Percentiles rank a stretch among this genome's conserved stretches.
These are phyloP conservation scores for Pristionchus mayeri DNA, from an alignment of 2,888 invertebrate genomes.

Conservation along the genomic window DNA sequence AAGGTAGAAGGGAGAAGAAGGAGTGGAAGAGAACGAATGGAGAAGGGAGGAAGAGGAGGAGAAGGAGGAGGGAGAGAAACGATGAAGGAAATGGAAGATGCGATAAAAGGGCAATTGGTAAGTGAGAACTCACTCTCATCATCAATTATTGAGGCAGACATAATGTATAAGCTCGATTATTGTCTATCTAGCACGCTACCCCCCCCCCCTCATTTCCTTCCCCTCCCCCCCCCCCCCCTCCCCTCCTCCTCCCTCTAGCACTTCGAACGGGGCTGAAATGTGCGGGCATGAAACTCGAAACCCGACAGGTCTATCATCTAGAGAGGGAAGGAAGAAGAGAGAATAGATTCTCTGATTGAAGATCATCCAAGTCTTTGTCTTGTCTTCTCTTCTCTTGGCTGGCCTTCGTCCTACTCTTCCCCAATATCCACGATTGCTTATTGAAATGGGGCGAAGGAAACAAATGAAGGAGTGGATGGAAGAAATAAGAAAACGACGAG, in stretches of 20 bases:
- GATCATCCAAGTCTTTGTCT: neutral
- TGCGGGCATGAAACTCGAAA: conserved; percentile 30
- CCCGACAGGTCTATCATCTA: conserved; percentile 26
- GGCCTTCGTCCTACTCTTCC: neutral
- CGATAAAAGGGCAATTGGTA: conserved; percentile 24
- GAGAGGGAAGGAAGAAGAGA: conserved; percentile 5
- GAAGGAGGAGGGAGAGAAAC: neutral
- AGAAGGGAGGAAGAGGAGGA: conserved; percentile 10
- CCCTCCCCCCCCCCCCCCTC: neutral
- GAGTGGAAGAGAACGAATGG: neutral
- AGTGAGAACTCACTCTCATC: conserved; percentile 3
- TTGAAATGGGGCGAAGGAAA: conserved; percentile 23
- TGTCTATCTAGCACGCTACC: neutral
- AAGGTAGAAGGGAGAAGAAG: conserved; percentile 15
- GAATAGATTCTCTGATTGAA: neutral
- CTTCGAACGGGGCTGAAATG: conserved; percentile 29
- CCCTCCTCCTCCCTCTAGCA: conserved; percentile 4
- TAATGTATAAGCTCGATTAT: conserved; percentile 17
- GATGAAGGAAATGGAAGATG: conserved; percentile 25
- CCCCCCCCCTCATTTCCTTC: neutral
- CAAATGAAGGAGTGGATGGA: conserved; percentile 5
- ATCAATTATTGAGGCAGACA: conserved; percentile 35
- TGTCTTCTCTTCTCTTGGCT: no score
- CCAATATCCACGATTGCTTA: neutral
- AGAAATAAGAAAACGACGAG: conserved; percentile 46